Percentiles rank a stretch among this genome's conserved stretches.
These are phyloP conservation scores for Phylloscopus trochiloides DNA, from an alignment of 2,113 vertebrate genomes.

Conservation along the genomic window DNA sequence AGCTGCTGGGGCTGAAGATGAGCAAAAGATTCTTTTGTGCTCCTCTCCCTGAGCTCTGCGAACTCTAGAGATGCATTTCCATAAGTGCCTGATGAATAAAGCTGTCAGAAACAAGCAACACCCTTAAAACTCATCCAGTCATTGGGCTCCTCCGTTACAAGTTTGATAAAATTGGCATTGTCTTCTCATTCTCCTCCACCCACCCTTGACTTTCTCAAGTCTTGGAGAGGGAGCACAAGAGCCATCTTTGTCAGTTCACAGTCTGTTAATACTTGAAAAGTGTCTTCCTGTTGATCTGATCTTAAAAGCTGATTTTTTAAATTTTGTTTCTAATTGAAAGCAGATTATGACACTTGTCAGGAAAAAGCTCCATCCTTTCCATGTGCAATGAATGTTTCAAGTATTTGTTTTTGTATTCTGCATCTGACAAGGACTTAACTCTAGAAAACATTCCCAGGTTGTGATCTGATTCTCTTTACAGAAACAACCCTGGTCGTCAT, in stretches of 20 bases:
- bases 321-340: neutral
- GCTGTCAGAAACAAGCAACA: neutral
- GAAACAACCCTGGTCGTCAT: neutral
- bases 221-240: neutral
- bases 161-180: neutral
- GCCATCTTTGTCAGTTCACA: neutral
- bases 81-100: neutral
- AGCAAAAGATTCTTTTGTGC: neutral
- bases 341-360: neutral
- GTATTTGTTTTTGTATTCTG: neutral
- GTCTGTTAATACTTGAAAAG: neutral
- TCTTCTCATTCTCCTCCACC: neutral
- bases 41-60: neutral
- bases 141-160: neutral
- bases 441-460: neutral
- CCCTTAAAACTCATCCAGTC: neutral
- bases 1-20: neutral
- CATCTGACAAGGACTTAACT: neutral
- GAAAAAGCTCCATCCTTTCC: neutral
- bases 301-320: neutral
- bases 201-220: conserved; percentile 10
- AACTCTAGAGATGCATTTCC: neutral
- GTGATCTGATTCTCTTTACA: neutral
- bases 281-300: neutral
- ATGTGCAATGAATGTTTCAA: neutral